These are phyloP conservation scores for Procavia capensis DNA, from an alignment of 2,113 vertebrate species.

Conservation along the genomic window DNA sequence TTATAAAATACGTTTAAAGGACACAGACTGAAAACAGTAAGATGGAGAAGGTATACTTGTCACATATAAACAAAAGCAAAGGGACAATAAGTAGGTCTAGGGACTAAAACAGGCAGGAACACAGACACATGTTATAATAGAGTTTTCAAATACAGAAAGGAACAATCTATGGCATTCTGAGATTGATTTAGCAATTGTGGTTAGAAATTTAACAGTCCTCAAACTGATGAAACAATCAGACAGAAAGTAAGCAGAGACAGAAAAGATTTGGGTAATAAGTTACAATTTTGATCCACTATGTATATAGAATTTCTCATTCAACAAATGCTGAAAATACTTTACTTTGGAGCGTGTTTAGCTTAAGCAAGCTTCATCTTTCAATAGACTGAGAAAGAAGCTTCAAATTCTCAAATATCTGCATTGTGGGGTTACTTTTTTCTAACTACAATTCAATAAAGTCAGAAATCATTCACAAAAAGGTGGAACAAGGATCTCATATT, in stretches of 20 bases:
- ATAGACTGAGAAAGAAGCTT: neutral
- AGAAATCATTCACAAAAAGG: constrained; percentile 18
- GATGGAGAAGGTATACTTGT: neutral
- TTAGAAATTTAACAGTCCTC: neutral
- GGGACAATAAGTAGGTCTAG: neutral
- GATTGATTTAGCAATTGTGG: neutral
- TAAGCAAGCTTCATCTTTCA: neutral
- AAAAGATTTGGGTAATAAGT: neutral
- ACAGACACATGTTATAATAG: neutral
- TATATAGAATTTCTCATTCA: neutral
- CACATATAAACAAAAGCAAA: neutral
- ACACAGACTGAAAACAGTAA: neutral
- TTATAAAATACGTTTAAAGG: neutral
- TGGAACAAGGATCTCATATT: neutral
- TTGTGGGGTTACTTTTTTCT: neutral
- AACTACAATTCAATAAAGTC: neutral
- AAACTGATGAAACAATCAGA: neutral
- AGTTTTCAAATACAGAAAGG: neutral
- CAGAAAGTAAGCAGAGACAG: neutral
- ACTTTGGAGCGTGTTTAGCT: neutral
- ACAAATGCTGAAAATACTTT: neutral
- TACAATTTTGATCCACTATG: neutral
- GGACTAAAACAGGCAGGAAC: neutral
- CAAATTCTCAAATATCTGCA: neutral
- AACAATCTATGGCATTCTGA: neutral